These are phyloP conservation scores for Lasius fuliginosus DNA, from an alignment of 2,888 invertebrate genomes.

Conservation along the genomic window DNA sequence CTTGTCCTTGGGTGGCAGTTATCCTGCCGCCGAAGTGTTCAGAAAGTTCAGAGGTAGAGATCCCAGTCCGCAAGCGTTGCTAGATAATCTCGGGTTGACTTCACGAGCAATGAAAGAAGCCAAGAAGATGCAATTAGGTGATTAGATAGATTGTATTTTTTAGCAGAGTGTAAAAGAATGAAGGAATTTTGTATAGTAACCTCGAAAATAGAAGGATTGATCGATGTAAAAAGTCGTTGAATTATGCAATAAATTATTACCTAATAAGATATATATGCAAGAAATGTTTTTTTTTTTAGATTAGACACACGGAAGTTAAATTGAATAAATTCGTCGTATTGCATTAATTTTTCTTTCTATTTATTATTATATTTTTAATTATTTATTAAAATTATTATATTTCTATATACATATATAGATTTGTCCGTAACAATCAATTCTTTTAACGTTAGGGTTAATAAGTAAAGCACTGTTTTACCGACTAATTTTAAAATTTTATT, in stretches of 20 bases:
- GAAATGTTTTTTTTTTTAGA: neutral
- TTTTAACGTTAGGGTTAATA: neutral
- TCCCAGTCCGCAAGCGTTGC: constrained; percentile 94
- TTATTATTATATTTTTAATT: too few species aligned
- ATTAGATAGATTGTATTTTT: neutral
- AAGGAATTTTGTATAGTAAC: constrained; percentile 19
- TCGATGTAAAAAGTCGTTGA: neutral
- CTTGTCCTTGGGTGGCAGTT: constrained; percentile 93
- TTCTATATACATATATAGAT: neutral
- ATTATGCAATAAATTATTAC: constrained; percentile 41
- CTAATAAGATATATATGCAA: neutral
- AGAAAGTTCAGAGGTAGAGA: constrained; percentile 96
- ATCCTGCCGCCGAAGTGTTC: constrained; percentile 94
- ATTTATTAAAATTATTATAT: neutral
- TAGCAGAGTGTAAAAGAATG: neutral
- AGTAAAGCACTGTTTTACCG: constrained; percentile 17
- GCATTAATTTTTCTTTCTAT: neutral
- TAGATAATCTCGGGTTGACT: constrained; percentile 89
- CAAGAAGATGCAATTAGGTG: neutral
- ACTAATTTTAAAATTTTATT: neutral
- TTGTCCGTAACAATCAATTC: neutral
- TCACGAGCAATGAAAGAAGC: neutral
- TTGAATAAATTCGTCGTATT: neutral
- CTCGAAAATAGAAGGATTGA: neutral
- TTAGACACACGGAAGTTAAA: neutral